Evolutionary conservation across 2,797 vertebrate species (phyloP).

Genomic region (Sebastes kiyomatsui): DNA sequence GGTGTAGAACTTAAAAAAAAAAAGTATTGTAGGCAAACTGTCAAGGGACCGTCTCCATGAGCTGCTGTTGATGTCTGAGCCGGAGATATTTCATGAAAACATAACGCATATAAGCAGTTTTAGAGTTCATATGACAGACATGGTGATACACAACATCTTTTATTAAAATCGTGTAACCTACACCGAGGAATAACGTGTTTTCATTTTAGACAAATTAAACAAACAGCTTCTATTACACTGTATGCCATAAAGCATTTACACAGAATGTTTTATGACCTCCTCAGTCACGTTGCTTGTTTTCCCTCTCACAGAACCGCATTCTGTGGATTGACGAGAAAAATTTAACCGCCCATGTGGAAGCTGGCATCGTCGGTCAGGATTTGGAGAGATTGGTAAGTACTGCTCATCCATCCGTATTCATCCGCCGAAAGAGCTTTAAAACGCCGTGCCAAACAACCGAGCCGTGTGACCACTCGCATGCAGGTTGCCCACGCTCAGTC

Average conservation of each 20-base stretch:
- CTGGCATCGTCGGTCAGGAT: constrained; percentile 96
- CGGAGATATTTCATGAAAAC: constrained; percentile 22
- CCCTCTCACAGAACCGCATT: constrained; percentile 89
- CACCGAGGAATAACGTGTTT: background rate
- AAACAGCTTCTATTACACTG: background rate
- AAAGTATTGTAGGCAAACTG: constrained; percentile 21
- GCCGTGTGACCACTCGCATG: constrained; percentile 16
- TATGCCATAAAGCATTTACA: constrained; percentile 5
- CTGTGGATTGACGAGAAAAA: constrained; percentile 99
- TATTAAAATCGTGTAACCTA: constrained; percentile 11
- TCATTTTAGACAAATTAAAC: background rate
- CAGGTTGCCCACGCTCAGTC: constrained; percentile 42
- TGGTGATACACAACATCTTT: constrained; percentile 8
- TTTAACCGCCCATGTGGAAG: constrained; percentile 93
- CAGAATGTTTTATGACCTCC: constrained; percentile 15
- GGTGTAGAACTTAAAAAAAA: constrained; percentile 19
- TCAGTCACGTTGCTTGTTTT: background rate
- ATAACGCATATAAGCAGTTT: constrained; percentile 29
- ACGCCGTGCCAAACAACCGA: constrained; percentile 11
- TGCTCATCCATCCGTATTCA: constrained; percentile 22
- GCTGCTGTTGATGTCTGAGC: background rate
- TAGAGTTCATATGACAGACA: constrained; percentile 28
- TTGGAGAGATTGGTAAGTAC: constrained; percentile 93
- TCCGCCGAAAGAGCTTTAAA: constrained; percentile 11
- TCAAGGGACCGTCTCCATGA: constrained; percentile 6